Conservation (phyloP, 2,888 invertebrate genomes). For the Bellardia pandia region DNA sequence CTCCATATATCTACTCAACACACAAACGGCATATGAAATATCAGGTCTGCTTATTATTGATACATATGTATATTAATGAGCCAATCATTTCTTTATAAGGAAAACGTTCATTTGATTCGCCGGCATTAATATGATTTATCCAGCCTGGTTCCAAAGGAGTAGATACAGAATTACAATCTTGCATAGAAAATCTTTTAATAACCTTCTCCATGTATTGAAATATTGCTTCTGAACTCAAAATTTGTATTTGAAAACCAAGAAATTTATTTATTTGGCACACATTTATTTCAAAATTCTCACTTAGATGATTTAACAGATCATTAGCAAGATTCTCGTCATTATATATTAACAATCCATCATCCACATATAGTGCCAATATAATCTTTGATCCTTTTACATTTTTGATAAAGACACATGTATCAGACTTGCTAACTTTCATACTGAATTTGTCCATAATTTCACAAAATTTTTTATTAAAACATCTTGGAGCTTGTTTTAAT, state of each 20-base stretch:
- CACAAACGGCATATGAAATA: neutral
- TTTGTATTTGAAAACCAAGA: slow-evolving; percentile 50
- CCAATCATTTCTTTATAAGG: too few species aligned
- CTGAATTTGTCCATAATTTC: slow-evolving; percentile 26
- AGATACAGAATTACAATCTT: slow-evolving; percentile 19
- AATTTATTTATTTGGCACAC: slow-evolving; percentile 37
- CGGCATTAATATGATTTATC: neutral
- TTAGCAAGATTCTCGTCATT: neutral
- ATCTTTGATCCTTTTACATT: neutral
- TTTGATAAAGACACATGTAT: slow-evolving; percentile 38
- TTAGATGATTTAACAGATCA: neutral
- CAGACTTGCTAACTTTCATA: slow-evolving; percentile 28
- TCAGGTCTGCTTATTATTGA: neutral
- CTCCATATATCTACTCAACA: neutral
- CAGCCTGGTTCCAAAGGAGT: slow-evolving; percentile 25
- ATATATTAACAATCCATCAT: too few species aligned
- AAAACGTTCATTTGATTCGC: neutral
- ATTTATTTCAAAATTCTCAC: slow-evolving; percentile 32
- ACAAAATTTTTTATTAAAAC: slow-evolving; percentile 29
- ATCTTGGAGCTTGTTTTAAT: slow-evolving; percentile 15
- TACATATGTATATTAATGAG: neutral
- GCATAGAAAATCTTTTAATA: slow-evolving; percentile 23
- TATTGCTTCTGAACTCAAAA: slow-evolving; percentile 11
- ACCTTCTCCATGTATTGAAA: slow-evolving; percentile 42
- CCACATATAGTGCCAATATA: too few species aligned